Conservation (phyloP, 2,797 vertebrate genomes). For the Triplophysa bombifrons region DNA sequence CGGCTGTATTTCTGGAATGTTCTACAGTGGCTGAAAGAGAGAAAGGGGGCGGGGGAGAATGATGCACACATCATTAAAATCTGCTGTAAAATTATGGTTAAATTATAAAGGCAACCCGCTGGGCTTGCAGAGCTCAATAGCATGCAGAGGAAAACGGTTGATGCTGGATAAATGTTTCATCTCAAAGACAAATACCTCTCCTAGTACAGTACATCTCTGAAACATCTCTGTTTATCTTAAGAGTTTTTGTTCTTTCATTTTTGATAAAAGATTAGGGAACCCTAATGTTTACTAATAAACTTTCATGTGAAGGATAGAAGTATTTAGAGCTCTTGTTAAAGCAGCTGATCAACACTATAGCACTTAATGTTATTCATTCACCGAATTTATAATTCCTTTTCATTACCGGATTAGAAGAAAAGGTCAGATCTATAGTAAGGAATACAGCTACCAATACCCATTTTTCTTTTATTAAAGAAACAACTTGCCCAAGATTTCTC, state of each 20-base stretch:
- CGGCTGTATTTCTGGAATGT: constrained; percentile 48
- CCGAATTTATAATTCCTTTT: constrained; percentile 14
- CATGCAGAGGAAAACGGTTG: constrained; percentile 11
- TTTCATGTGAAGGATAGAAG: background rate
- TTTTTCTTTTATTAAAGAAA: background rate
- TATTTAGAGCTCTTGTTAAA: background rate
- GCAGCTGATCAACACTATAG: background rate
- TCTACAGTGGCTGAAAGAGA: constrained; percentile 55
- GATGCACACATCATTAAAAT: constrained; percentile 26
- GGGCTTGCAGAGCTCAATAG: constrained; percentile 24
- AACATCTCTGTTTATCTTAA: constrained; percentile 29
- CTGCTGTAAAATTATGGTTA: constrained; percentile 21
- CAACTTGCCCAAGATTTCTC: background rate
- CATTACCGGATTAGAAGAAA: constrained; percentile 11
- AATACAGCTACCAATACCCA: constrained; percentile 2
- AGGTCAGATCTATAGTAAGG: constrained; percentile 13
- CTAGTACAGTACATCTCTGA: background rate
- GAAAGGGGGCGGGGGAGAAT: constrained; percentile 45
- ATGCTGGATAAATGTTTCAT: constrained; percentile 28
- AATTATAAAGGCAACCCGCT: constrained; percentile 34
- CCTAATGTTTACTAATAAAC: background rate
- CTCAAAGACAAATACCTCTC: constrained; percentile 11
- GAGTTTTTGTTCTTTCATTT: background rate
- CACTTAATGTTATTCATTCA: background rate
- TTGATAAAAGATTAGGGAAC: constrained; percentile 17